Evolutionary conservation across 64 coral and sea anemone species (phyloP).

Genomic region (Orbicella faveolata): DNA sequence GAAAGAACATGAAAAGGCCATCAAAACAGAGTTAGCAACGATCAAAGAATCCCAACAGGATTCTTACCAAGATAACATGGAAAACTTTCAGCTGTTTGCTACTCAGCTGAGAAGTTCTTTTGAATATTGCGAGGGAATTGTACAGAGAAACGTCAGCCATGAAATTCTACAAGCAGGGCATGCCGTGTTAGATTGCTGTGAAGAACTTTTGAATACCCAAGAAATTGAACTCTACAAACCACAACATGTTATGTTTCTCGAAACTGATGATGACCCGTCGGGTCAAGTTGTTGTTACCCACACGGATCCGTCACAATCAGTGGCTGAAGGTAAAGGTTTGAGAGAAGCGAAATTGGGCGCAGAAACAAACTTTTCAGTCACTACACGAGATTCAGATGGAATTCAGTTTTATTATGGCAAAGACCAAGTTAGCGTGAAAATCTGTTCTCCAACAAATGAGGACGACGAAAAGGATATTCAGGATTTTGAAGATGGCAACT

Average conservation of each 20-base stretch:
- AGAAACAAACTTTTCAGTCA: not conserved
- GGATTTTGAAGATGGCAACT: too few relatives aligned
- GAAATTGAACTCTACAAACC: not conserved
- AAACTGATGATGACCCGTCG: not conserved
- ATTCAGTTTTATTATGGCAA: not conserved
- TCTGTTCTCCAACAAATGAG: too few relatives aligned
- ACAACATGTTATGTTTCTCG: not conserved
- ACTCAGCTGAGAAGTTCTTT: not conserved
- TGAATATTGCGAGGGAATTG: not conserved
- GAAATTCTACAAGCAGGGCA: not conserved
- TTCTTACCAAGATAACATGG: not conserved
- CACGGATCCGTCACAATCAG: not conserved
- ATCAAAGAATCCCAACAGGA: not conserved
- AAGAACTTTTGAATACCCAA: not conserved
- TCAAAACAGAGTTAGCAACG: not conserved
- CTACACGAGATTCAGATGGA: conserved; percentile 2
- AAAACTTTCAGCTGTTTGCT: not conserved
- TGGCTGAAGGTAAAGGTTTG: not conserved
- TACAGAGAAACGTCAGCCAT: not conserved
- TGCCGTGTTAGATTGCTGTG: not conserved
- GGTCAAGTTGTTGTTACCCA: not conserved
- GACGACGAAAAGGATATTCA: too few relatives aligned
- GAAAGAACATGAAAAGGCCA: not conserved
- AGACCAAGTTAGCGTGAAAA: not conserved
- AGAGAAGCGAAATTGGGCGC: not conserved